Base-by-base conservation (phyloP, 2,888 invertebrate genomes). In the Vesta saturnalis region DNA sequence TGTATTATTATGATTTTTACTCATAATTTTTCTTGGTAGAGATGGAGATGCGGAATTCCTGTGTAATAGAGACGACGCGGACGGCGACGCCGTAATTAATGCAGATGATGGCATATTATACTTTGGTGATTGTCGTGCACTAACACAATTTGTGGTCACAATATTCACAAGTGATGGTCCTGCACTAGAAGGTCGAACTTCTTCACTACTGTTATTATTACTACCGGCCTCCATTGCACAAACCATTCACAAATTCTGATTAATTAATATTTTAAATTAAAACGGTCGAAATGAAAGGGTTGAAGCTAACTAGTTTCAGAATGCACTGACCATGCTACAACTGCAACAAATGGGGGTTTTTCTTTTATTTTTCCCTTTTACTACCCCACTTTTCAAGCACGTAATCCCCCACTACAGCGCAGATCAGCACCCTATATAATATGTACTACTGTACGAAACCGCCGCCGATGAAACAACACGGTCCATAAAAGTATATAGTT, bases 1-100 rank as follows among this genome's bases (percentile, higher is more conserved):
- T 83, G 89, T 89, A 77, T 89, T 89, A 85, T 89, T 89, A 83
- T 88, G 85, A 82, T 89, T 89, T 79, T 88, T 86, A 80, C 89
- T 88, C 85, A 89, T 87, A 79, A 89, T 87, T 85, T 89, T 89
- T 83, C 87, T 86, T 82, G 87, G 86, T 73, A 87, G 86, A 73
- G 87, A 87, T 47, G 82, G 83, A 55, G 83, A 81, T 72, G 86
- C 83, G 72, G 86, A 85, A 77, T 85, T 84, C 71, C 85, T 82
- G 79, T 86, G 85, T 76, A 85, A 81, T 80, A 85, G 83, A 77
- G 84, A 83, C 16, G 74, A 69, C 55, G 73, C 71, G 22, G 74
- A 69, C 19, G 77, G 71, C 30, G 81, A 78, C 60, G 79, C 81
- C 19, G 79, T 79, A 65, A 80, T 79, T n/a, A 79, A 80, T 61